Percentiles rank a stretch among this genome's conserved stretches.
Evolutionary conservation across 2,797 vertebrate species (phyloP).

Genomic region (Paedocypris micromegethes): DNA sequence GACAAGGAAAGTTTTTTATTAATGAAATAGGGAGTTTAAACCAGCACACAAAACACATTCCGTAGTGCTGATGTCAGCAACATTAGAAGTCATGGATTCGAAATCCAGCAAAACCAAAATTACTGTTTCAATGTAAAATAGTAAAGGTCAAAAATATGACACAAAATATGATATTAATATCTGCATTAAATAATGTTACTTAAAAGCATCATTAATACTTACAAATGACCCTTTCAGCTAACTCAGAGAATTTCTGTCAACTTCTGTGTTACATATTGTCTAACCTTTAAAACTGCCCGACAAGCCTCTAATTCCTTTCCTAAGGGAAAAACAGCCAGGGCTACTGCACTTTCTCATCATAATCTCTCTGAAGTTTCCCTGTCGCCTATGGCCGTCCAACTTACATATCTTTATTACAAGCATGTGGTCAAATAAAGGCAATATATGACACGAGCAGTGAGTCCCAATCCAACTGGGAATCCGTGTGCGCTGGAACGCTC

Average conservation of each 20-base stretch:
- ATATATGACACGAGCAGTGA: conserved; percentile 37
- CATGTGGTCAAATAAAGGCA: conserved; percentile 47
- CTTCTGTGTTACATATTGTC: conserved; percentile 21
- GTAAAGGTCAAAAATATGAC: too few species aligned
- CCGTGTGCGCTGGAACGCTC: conserved; percentile 54
- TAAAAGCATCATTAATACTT: too few species aligned
- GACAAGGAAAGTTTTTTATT: too few species aligned
- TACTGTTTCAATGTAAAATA: too few species aligned
- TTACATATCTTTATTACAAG: conserved; percentile 46
- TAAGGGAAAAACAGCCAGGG: conserved; percentile 30
- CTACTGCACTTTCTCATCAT: conserved; percentile 54
- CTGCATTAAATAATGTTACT: too few species aligned
- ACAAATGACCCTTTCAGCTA: not conserved
- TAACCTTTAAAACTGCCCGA: conserved; percentile 27
- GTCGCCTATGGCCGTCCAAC: conserved; percentile 52
- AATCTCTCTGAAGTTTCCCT: conserved; percentile 36
- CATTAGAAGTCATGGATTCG: too few species aligned
- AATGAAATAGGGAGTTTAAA: too few species aligned
- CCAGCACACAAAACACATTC: too few species aligned
- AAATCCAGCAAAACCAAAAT: too few species aligned
- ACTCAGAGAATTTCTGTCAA: conserved; percentile 23
- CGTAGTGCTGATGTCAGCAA: too few species aligned
- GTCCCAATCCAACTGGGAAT: conserved; percentile 60
- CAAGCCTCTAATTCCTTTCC: conserved; percentile 35
- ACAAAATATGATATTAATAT: too few species aligned